These are phyloP conservation scores for Diorhabda sublineata DNA, from an alignment of 1,140 invertebrate genomes.

Conservation along the genomic window DNA sequence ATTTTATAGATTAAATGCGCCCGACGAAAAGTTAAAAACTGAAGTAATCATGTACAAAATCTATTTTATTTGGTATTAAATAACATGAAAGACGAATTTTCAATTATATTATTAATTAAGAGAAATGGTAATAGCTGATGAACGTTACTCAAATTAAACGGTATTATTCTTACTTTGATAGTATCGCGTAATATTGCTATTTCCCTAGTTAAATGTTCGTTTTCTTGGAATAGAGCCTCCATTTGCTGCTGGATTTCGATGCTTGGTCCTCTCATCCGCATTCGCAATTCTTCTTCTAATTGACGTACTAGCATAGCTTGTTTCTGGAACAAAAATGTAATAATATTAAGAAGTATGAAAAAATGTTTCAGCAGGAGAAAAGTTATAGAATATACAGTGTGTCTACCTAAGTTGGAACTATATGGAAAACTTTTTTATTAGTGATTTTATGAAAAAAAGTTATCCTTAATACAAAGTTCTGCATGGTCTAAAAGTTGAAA, in stretches of 20 bases:
- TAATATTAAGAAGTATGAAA: background rate
- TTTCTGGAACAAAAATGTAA: constrained; percentile 64
- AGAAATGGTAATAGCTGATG: too few relatives aligned
- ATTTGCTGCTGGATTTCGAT: constrained; percentile 88
- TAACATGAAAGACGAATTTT: too few relatives aligned
- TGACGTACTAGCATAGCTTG: constrained; percentile 92
- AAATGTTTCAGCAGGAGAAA: background rate
- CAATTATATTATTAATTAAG: too few relatives aligned
- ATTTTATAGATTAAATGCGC: too few relatives aligned
- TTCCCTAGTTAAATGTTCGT: constrained; percentile 92
- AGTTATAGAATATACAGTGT: background rate
- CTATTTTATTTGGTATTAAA: too few relatives aligned
- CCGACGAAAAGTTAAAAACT: too few relatives aligned
- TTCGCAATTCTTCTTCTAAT: constrained; percentile 84
- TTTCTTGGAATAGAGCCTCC: constrained; percentile 87
- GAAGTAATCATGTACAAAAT: too few relatives aligned
- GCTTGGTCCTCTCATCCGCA: constrained; percentile 80
- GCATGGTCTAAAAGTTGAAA: background rate
- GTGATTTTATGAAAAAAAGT: background rate
- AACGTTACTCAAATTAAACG: too few relatives aligned
- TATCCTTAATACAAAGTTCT: background rate
- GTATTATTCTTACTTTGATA: constrained; percentile 67
- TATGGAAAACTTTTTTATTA: background rate
- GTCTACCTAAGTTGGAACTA: background rate
- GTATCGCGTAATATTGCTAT: constrained; percentile 92